Evolutionary conservation across 2,113 vertebrate species (phyloP).

Genomic region (Pyxicephalus adspersus): DNA sequence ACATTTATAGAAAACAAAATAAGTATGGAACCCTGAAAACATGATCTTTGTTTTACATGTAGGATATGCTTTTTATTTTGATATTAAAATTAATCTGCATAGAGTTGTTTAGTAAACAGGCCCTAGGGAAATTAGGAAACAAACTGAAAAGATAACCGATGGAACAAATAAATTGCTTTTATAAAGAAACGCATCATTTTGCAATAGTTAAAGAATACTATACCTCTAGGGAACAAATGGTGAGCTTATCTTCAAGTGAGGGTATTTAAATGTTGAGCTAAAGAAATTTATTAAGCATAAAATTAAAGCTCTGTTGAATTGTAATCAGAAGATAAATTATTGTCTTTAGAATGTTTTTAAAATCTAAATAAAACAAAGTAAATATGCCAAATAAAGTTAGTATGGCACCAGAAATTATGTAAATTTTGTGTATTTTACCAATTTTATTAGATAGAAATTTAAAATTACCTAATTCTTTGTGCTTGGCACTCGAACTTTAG

Average conservation of each 20-base stretch:
- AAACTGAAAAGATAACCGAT: slow-evolving; percentile 28
- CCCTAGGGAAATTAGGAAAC: slow-evolving; percentile 43
- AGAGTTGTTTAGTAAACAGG: slow-evolving; percentile 30
- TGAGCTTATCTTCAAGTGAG: slow-evolving; percentile 21
- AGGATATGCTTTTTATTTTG: slow-evolving; percentile 26
- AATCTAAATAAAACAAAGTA: slow-evolving; percentile 19
- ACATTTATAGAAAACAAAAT: slow-evolving; percentile 3
- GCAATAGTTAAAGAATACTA: slow-evolving; percentile 30
- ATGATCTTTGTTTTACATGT: slow-evolving; percentile 27
- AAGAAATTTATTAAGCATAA: slow-evolving; percentile 42
- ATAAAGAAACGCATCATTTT: slow-evolving; percentile 39
- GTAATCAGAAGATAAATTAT: slow-evolving; percentile 24
- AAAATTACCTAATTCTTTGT: too few relatives aligned
- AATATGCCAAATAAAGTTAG: slow-evolving; percentile 5
- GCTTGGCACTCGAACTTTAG: too few relatives aligned
- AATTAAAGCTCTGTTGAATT: slow-evolving; percentile 19
- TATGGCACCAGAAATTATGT: background rate
- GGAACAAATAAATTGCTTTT: slow-evolving; percentile 41
- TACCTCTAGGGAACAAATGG: slow-evolving; percentile 28
- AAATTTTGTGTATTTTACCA: too few relatives aligned
- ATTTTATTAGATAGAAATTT: too few relatives aligned
- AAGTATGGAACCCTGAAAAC: background rate
- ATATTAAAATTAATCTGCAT: slow-evolving; percentile 20
- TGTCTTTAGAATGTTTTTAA: background rate
- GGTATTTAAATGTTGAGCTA: slow-evolving; percentile 38